phyloP scores from a whole-genome alignment of 1,140 invertebrate genomes.

The Drosophila santomea region DNA sequence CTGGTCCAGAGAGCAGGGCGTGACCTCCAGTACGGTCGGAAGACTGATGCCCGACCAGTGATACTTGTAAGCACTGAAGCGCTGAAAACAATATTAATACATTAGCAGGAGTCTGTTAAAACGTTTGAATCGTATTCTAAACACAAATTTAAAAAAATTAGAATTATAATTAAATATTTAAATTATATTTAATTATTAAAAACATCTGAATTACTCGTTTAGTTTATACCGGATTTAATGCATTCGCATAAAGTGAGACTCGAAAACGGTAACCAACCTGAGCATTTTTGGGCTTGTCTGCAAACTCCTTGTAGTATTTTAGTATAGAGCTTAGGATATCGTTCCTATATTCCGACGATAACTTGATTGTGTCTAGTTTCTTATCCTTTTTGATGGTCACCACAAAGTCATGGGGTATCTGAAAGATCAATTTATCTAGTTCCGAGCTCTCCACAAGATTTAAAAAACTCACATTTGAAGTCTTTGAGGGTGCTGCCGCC shows the following conservation, averaged over 20 bases:
- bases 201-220: too few relatives aligned
- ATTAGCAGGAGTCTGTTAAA: too few relatives aligned
- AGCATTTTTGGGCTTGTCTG: constrained; percentile 91
- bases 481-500: constrained; percentile 88
- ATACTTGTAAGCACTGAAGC: constrained; percentile 96
- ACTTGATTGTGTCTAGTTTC: constrained; percentile 97
- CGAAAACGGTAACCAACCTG: constrained; percentile 85
- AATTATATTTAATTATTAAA: too few relatives aligned
- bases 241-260: neutral
- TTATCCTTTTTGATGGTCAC: constrained; percentile 95
- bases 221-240: too few relatives aligned
- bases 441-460: neutral
- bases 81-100: constrained; percentile 86
- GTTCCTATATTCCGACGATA: constrained; percentile 97
- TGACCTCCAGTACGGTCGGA: constrained; percentile 95
- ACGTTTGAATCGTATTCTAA: too few relatives aligned
- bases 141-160: neutral
- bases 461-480: constrained; percentile 68
- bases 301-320: constrained; percentile 91
- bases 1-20: constrained; percentile 95
- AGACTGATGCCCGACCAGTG: constrained; percentile 97
- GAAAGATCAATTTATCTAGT: constrained; percentile 23
- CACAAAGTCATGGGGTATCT: constrained; percentile 90
- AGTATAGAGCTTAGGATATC: constrained; percentile 96
- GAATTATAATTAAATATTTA: neutral